Conservation (phyloP, 2,888 invertebrate species). For the Xestia ashworthii region DNA sequence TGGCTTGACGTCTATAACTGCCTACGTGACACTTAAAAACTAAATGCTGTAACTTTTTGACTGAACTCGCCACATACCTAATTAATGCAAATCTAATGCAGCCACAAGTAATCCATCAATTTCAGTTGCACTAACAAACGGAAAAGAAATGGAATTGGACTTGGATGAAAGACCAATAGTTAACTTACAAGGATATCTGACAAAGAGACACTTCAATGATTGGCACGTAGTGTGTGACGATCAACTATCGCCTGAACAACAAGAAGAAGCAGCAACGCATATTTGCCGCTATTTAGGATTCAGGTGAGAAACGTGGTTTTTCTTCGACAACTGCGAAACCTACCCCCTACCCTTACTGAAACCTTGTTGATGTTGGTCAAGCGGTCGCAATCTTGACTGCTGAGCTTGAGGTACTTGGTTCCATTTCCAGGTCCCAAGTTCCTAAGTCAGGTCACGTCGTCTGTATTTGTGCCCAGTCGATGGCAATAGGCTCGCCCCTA, state of each 20-base stretch:
- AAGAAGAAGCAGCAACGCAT: conserved; percentile 88
- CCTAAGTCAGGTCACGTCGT: no score
- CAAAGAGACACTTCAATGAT: conserved; percentile 90
- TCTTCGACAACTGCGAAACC: neutral
- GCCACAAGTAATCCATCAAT: neutral
- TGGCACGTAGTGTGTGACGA: conserved; percentile 93
- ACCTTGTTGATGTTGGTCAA: no score
- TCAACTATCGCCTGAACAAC: conserved; percentile 81
- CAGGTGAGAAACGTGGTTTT: conserved; percentile 79
- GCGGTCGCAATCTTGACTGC: no score
- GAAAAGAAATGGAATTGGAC: conserved; percentile 90
- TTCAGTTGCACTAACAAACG: conserved; percentile 93
- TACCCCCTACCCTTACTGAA: no score
- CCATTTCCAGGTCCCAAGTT: no score
- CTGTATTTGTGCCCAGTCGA: neutral
- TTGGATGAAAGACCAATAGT: conserved; percentile 91
- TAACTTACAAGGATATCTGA: conserved; percentile 91
- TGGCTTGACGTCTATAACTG: neutral
- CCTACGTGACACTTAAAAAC: neutral
- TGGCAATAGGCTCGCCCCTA: no score
- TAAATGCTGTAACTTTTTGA: neutral
- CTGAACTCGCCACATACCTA: no score
- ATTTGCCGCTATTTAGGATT: conserved; percentile 93
- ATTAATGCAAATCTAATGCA: neutral
- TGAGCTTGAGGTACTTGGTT: no score